Evolutionary conservation across 1,140 invertebrate genomes (phyloP).

Genomic region (Drosophila mojavensis): DNA sequence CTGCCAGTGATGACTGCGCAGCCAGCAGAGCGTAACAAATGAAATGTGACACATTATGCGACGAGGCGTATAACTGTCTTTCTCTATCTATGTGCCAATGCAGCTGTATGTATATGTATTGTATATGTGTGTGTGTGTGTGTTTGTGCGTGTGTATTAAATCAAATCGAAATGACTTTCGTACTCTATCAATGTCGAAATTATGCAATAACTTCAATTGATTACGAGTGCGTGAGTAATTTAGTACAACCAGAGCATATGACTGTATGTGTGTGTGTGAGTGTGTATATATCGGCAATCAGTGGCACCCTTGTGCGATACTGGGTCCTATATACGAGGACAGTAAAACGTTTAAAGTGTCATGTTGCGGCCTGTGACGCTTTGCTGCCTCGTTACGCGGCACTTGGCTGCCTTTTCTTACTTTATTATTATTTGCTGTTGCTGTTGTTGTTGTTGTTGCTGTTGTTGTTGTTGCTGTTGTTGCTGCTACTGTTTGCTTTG

Average conservation of each 20-base stretch:
- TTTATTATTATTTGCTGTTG: conserved; percentile 73
- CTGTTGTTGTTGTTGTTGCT: conserved; percentile 19
- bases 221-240: conserved; percentile 62
- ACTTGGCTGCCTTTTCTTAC: conserved; percentile 48
- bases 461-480: conserved; percentile 54
- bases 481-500: conserved; percentile 71
- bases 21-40: conserved; percentile 69
- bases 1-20: conserved; percentile 46
- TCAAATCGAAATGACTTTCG: conserved; percentile 77
- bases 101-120: not conserved
- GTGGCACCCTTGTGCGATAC: conserved; percentile 15
- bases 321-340: conserved; percentile 12
- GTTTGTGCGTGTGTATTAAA: conserved; percentile 57
- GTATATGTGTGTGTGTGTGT: not conserved
- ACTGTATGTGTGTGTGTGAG: not conserved
- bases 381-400: conserved; percentile 45
- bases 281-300: conserved; percentile 40
- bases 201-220: conserved; percentile 78
- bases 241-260: conserved; percentile 25
- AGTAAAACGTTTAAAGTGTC: conserved; percentile 68
- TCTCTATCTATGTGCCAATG: conserved; percentile 36
- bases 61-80: conserved; percentile 73
- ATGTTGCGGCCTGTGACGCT: conserved; percentile 51
- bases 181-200: conserved; percentile 73
- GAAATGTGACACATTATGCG: conserved; percentile 80